Evolutionary conservation across 2,113 vertebrate species (phyloP), one percentile per base, ranked within the genome.

Genomic region (Bostrychus sinensis): DNA sequence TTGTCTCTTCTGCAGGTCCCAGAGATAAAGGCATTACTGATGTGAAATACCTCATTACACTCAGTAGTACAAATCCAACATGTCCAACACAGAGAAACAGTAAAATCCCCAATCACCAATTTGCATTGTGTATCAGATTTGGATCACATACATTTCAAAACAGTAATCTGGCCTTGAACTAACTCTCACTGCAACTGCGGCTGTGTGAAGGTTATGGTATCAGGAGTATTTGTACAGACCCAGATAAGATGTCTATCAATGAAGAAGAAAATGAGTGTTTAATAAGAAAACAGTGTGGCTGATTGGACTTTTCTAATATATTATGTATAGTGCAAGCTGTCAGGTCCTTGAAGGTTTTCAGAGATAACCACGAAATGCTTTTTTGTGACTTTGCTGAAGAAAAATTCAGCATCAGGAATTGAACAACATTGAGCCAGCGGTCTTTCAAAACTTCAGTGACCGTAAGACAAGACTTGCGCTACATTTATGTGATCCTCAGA

Each of bases 141-240:
- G 80, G 68, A 62, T 62, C 32, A 54, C 55, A 53, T 42, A n/a
- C 16, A 19, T 78, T 80, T 82, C 14, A 66, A 68, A 77, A 75
- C 56, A 64, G 51, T 36, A 38, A 59, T 66, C 42, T 48, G 43
- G 26, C 5, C 25, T 58, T 67, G 69, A 62, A 59, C 48, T 45
- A 36, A 57, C 74, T 72, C 51, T 10, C 56, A 51, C 57, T 61
- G 56, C 56, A 56, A 48, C 13, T 43, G 26, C 56, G 58, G 62
- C 76, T 65, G 45, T 67, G 64, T 61, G 58, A 73, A 67, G 45
- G 54, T 63, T 56, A 36, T 37, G 7, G 41, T 19, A 48, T 51
- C 25, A 12, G 39, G 37, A 42, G n/a, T 7, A 55, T 26, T 56
- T 30, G 25, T 34, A 43, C 57, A 32, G 6, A 0, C 0, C 23